These are phyloP conservation scores for Holothuria scabra DNA, from an alignment of 53 echinoderm and acorn worm species.

Conservation along the genomic window DNA sequence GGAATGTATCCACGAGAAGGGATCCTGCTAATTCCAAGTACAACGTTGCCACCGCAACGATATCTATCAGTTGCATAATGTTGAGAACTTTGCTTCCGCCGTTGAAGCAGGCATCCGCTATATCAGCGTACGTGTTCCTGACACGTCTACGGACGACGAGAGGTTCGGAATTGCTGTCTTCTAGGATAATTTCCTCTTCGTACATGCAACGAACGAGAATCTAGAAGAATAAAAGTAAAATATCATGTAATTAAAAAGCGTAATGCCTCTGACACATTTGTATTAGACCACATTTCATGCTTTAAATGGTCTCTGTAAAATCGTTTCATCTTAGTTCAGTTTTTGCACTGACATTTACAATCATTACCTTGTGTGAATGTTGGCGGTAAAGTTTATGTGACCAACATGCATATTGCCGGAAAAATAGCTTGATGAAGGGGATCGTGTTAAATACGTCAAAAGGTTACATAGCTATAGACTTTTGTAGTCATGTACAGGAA, in stretches of 20 bases:
- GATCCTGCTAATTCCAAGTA: slow-evolving; percentile 90
- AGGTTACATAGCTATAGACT: too few relatives aligned
- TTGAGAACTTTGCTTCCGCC: slow-evolving; percentile 80
- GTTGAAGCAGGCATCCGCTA: slow-evolving; percentile 80
- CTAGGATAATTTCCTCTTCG: slow-evolving; percentile 60
- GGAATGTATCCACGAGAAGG: slow-evolving; percentile 91
- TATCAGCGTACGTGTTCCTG: slow-evolving; percentile 88
- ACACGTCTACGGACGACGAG: slow-evolving; percentile 48
- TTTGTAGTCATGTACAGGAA: too few relatives aligned
- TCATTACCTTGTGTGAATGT: too few relatives aligned
- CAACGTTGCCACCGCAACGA: slow-evolving; percentile 90
- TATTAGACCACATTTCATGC: too few relatives aligned
- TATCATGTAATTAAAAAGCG: neutral
- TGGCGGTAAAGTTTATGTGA: too few relatives aligned
- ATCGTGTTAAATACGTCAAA: too few relatives aligned
- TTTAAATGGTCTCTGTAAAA: too few relatives aligned
- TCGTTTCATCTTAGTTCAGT: too few relatives aligned
- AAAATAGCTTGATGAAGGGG: too few relatives aligned
- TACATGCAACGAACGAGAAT: slow-evolving; percentile 90
- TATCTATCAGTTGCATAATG: slow-evolving; percentile 89
- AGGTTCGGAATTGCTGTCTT: neutral
- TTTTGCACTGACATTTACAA: too few relatives aligned
- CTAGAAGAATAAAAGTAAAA: slow-evolving; percentile 52
- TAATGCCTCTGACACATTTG: too few relatives aligned
- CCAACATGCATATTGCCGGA: too few relatives aligned